phyloP scores from a whole-genome alignment of 2,888 invertebrate genomes.

The Pristionchus arcanus region DNA sequence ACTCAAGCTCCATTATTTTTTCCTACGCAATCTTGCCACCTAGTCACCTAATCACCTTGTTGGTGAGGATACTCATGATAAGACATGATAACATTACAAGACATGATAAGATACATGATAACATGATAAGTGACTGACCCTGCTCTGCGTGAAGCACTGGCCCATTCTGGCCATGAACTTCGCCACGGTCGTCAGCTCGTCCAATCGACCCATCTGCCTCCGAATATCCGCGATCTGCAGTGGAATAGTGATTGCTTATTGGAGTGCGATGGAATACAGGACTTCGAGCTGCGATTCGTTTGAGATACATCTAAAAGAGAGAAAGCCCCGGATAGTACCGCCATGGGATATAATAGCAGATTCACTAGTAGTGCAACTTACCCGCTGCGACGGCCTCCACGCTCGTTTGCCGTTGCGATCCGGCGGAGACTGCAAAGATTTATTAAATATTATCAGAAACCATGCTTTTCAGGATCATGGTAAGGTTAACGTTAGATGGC shows the following conservation, averaged over 20 bases:
- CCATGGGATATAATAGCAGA: no score
- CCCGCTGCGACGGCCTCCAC: background rate
- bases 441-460: background rate
- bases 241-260: background rate
- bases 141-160: constrained; percentile 79
- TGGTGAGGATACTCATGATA: no score
- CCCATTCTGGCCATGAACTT: constrained; percentile 80
- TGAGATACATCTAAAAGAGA: no score
- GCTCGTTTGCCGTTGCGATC: background rate
- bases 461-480: background rate
- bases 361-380: background rate
- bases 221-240: constrained; percentile 5
- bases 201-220: constrained; percentile 66
- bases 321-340: no score
- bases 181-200: constrained; percentile 74
- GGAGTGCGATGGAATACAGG: no score
- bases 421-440: background rate
- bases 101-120: no score
- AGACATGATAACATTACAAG: no score
- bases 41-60: background rate
- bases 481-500: no score
- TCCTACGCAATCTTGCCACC: no score
- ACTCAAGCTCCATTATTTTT: no score
- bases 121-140: constrained; percentile 54
- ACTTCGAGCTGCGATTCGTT: no score